These are phyloP conservation scores for Melanocharis versteri DNA, from an alignment of 2,113 vertebrate genomes.

Conservation along the genomic window DNA sequence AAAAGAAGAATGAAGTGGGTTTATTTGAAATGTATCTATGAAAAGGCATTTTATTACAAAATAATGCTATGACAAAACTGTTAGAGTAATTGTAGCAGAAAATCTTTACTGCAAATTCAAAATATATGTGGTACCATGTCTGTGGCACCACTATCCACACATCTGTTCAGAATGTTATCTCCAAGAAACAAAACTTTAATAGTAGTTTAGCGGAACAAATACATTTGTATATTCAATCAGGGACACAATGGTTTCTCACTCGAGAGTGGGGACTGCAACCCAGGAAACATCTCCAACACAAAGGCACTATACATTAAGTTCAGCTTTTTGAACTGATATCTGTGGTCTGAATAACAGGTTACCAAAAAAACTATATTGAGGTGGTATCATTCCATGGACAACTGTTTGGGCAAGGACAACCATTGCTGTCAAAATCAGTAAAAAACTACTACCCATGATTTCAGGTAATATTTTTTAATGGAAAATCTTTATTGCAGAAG, in stretches of 20 bases:
- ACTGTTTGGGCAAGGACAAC: background rate
- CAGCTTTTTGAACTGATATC: background rate
- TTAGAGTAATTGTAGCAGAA: background rate
- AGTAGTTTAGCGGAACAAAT: background rate
- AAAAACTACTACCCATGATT: background rate
- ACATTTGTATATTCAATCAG: background rate
- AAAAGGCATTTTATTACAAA: background rate
- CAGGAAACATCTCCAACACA: background rate
- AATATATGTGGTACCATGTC: background rate
- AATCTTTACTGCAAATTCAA: background rate
- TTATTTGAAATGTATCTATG: background rate
- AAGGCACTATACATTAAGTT: background rate
- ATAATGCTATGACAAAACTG: background rate
- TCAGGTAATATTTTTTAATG: background rate
- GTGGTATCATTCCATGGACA: background rate
- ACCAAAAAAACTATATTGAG: background rate
- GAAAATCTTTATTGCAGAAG: background rate
- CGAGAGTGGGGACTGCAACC: background rate
- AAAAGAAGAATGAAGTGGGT: background rate
- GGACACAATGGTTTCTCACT: background rate
- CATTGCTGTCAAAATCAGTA: background rate
- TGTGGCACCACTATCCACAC: background rate
- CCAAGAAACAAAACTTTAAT: background rate
- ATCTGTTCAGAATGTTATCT: background rate
- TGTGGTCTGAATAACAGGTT: background rate